Evolutionary conservation across 2,797 vertebrate species (phyloP), one percentile per base, ranked within the genome.

Genomic region (Spea hammondii): DNA sequence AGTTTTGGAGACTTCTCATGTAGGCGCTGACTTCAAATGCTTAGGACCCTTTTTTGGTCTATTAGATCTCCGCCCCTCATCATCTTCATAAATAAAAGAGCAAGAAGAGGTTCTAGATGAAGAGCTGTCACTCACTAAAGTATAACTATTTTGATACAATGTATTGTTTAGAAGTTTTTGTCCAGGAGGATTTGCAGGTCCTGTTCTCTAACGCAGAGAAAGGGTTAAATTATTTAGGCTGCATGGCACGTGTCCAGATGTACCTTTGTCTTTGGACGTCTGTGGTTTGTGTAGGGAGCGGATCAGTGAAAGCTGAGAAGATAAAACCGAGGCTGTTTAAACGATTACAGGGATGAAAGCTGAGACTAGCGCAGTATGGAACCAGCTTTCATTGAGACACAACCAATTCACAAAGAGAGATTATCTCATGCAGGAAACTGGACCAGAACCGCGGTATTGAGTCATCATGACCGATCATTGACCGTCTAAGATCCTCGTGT

Each of bases 401-500:
- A 57, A 66, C 17, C 7, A 17, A 78, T 78, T 55, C 69, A 78
- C 1, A 8, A 13, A 32, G 4, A 8, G 5, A 17, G 17, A 66
- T 78, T 69, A 78, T 66, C 50, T 78, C 77, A 78, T 71, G 13
- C 51, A 17, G 65, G 60, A 45, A 62, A 54, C 68, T 46, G 68
- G 69, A 45, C 59, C 69, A 49, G 60, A 51, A 54, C 69, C 70
- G 13, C 47, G 11, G n/a, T 13, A 49, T 78, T 69, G 65, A 32
- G 50, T 78, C 76, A 78, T 5, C 17, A 1, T 4, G 45, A 5
- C 57, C 77, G 6, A 7, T 2, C 4, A 12, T 51, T 57, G 69
- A 49, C 59, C 69, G 44, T 12, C 5, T 13, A 3, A 32, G 6
- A 47, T 12, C 47, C 8, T n/a, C 32, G 62, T 46, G 4, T 14